Conservation (phyloP, 2,797 vertebrate genomes). For the Enteromius anoplus region DNA sequence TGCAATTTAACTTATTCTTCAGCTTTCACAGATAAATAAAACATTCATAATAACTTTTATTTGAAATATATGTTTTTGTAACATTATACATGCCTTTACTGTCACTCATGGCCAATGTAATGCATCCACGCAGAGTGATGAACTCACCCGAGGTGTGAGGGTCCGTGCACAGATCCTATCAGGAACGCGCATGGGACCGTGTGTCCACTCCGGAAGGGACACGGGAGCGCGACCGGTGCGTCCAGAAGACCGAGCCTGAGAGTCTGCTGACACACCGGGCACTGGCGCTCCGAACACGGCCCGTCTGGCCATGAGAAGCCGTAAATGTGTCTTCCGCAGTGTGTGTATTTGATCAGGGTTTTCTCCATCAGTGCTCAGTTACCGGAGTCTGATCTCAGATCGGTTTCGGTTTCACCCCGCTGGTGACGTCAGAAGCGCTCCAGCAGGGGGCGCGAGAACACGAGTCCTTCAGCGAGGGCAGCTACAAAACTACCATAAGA, state of each 20-base stretch:
- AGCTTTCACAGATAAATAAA: background rate
- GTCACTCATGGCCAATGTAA: background rate
- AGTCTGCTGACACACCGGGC: constrained; percentile 61
- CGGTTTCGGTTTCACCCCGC: background rate
- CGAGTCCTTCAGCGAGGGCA: background rate
- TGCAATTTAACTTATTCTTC: too few relatives aligned
- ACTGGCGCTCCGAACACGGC: constrained; percentile 17
- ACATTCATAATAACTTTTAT: background rate
- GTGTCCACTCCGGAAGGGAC: constrained; percentile 66
- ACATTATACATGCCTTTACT: background rate
- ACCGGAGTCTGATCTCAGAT: background rate
- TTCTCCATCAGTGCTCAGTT: constrained; percentile 54
- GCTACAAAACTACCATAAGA: background rate
- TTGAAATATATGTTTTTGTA: background rate
- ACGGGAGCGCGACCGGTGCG: constrained; percentile 65
- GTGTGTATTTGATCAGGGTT: constrained; percentile 61
- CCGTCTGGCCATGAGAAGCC: constrained; percentile 41
- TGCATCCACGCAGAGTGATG: too few relatives aligned
- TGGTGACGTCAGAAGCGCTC: background rate
- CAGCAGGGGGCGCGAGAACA: background rate
- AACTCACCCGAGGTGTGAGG: constrained; percentile 60
- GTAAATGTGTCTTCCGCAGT: constrained; percentile 65
- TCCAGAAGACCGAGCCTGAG: constrained; percentile 58
- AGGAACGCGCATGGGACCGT: constrained; percentile 57
- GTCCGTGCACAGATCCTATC: constrained; percentile 62